Evolutionary conservation across 1,140 invertebrate genomes (phyloP).

Genomic region (Homalodisca vitripennis): DNA sequence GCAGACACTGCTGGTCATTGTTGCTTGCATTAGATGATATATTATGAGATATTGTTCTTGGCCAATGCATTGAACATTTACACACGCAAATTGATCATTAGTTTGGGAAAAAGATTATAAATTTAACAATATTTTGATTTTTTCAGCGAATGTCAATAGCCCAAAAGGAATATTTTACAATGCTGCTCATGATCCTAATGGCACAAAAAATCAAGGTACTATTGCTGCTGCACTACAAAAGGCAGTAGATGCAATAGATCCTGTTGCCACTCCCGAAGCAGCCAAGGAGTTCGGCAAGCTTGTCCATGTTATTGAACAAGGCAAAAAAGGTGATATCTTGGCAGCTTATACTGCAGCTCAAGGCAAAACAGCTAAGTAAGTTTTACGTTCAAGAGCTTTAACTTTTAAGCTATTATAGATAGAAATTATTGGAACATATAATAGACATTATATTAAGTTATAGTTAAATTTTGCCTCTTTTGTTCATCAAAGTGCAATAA

Average conservation of each 20-base stretch:
- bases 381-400: neutral
- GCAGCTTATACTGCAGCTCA: constrained; percentile 56
- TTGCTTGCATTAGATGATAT: too few relatives aligned
- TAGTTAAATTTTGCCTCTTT: too few relatives aligned
- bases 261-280: constrained; percentile 59
- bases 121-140: too few relatives aligned
- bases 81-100: too few relatives aligned
- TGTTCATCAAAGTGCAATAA: too few relatives aligned
- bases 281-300: constrained; percentile 66
- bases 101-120: too few relatives aligned
- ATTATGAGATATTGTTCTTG: too few relatives aligned
- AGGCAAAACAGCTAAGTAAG: constrained; percentile 50
- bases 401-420: neutral
- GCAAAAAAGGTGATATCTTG: constrained; percentile 67
- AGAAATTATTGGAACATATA: neutral
- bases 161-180: constrained; percentile 70
- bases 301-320: constrained; percentile 60
- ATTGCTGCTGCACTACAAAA: constrained; percentile 57
- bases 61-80: too few relatives aligned
- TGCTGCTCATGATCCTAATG: constrained; percentile 58
- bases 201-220: constrained; percentile 51
- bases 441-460: too few relatives aligned
- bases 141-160: constrained; percentile 47
- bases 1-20: too few relatives aligned
- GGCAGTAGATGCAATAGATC: constrained; percentile 55